Evolutionary conservation across 1,140 invertebrate species (phyloP), one percentile per base, ranked within the genome.

Genomic region (Plectrocnemia conspersa): DNA sequence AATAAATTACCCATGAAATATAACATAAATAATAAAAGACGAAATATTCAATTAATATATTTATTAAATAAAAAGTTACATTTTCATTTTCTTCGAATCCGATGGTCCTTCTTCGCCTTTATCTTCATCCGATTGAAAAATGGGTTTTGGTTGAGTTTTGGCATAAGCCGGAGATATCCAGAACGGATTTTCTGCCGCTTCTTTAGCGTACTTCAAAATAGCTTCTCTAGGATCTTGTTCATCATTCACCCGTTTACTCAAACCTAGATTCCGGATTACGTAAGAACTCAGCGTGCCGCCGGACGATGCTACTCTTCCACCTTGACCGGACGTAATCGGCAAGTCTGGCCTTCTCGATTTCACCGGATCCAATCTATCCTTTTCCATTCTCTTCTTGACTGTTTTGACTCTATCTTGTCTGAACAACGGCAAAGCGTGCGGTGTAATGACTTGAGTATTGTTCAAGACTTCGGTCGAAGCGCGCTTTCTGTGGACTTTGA

Each of bases 221-320:
- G 95, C 95, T 65, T 94, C 92, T 47, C 97, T 79, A 0, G 97
- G 94, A 79, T 99, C 94, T 64, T 96, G 91, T 72, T 97, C 94
- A 65, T 96, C 92, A 61, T 97, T 87, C 15, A 96, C 89, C 50
- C 91, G 81, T 66, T 98, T 98, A 61, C 89, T 91, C 1, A 95
- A 73, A 0, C 95, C 96, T 18, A 99, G 77, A 69, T 97, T 95
- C 50, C 95, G 81, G 38, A 97, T 97, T 18, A 99, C 94, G 72
- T 93, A 99, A 1, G 95, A 98, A 57, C 93, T 96, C 0, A 99
- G 76, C 0, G 97, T 99, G 52, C 92, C 93, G 22, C 97, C 97
- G 0, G 93, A 93, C 0, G 90, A 88, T 0, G 91, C 94, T 2
- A 99, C 86, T 61, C 94, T 79, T n/a, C 95, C 95, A 27, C 91